phyloP scores from a whole-genome alignment of 2,797 vertebrate genomes.

The Chrosomus eos region DNA sequence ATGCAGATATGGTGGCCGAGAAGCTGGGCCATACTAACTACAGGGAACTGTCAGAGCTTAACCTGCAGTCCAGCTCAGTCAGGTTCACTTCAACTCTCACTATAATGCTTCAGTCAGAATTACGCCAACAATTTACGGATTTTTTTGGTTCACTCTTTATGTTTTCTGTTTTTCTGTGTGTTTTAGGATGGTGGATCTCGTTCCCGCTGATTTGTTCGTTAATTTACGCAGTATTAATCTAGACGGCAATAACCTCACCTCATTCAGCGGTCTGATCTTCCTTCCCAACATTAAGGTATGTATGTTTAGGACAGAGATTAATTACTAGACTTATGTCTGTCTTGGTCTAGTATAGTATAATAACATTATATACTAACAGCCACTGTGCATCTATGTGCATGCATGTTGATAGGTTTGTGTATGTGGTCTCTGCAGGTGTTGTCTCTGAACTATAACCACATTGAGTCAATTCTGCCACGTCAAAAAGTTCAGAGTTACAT shows the following conservation, averaged over 20 bases:
- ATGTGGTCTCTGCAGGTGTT: slow-evolving; percentile 72
- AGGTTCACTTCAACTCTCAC: slow-evolving; percentile 72
- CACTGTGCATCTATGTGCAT: background rate
- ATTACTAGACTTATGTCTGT: background rate
- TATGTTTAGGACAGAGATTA: background rate
- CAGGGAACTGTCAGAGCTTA: slow-evolving; percentile 79
- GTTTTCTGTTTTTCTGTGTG: slow-evolving; percentile 18
- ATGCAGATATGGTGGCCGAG: slow-evolving; percentile 86
- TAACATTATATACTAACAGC: background rate
- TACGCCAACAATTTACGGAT: background rate
- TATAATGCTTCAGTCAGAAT: background rate
- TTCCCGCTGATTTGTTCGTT: slow-evolving; percentile 79
- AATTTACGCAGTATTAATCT: slow-evolving; percentile 80
- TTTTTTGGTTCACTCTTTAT: background rate
- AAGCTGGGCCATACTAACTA: slow-evolving; percentile 86
- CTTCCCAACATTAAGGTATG: slow-evolving; percentile 83
- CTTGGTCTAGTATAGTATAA: background rate
- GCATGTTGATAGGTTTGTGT: slow-evolving; percentile 6
- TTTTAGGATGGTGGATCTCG: slow-evolving; percentile 80
- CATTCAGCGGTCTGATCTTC: slow-evolving; percentile 86
- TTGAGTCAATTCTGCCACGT: slow-evolving; percentile 85
- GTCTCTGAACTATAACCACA: slow-evolving; percentile 85
- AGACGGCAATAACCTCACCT: slow-evolving; percentile 85
- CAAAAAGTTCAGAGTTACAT: slow-evolving; percentile 78
- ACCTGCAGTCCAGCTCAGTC: slow-evolving; percentile 80